These are phyloP conservation scores for Melanaphis sacchari DNA, from an alignment of 1,140 invertebrate species.

Conservation along the genomic window DNA sequence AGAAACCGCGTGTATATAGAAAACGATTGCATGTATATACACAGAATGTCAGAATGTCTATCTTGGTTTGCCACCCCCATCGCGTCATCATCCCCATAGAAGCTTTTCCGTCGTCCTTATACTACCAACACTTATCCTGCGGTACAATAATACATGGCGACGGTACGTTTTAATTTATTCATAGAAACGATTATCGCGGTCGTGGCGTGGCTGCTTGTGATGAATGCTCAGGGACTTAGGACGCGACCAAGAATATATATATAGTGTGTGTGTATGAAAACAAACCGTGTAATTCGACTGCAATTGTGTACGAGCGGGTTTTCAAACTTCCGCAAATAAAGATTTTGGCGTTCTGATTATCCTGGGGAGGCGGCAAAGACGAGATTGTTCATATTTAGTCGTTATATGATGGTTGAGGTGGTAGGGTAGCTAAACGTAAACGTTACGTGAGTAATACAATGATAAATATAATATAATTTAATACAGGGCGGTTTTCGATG, in stretches of 20 bases:
- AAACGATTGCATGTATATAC: constrained; percentile 17
- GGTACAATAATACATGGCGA: neutral
- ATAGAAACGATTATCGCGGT: constrained; percentile 55
- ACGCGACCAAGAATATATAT: neutral
- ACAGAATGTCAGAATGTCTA: constrained; percentile 13
- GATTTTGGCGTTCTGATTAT: constrained; percentile 13
- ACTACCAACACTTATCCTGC: neutral
- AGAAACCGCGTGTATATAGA: neutral
- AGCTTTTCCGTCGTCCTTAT: neutral
- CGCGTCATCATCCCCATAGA: neutral
- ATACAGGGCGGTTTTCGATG: neutral
- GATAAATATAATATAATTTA: neutral
- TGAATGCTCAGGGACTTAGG: constrained; percentile 48
- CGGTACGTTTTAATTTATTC: constrained; percentile 53
- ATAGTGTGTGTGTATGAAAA: neutral
- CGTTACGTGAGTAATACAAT: neutral
- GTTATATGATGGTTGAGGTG: neutral
- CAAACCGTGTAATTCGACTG: neutral
- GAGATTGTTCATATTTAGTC: constrained; percentile 41
- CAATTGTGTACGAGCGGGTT: neutral
- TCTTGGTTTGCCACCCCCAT: constrained; percentile 7
- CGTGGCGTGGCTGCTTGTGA: neutral
- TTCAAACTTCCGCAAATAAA: constrained; percentile 40
- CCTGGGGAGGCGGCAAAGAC: constrained; percentile 1
- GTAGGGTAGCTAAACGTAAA: neutral